Evolutionary conservation across 1,140 invertebrate genomes (phyloP).

Genomic region (Drosophila kurseongensis): DNA sequence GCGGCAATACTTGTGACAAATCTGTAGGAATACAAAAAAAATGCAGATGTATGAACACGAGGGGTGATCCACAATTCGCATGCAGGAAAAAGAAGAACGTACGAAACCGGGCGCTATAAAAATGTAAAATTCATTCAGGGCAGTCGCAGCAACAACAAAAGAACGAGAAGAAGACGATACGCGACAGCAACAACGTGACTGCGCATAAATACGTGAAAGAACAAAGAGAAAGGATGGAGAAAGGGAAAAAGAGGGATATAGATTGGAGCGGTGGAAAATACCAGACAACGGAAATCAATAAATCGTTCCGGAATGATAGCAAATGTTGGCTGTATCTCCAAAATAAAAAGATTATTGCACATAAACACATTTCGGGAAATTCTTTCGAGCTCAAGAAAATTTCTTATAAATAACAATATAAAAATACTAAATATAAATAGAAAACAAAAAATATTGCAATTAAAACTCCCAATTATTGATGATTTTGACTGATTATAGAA

Average conservation of each 20-base stretch:
- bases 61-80: slow-evolving; percentile 38
- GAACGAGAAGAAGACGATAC: slow-evolving; percentile 24
- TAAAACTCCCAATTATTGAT: too few species aligned
- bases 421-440: too few species aligned
- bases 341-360: background rate
- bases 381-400: too few species aligned
- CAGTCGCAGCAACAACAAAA: slow-evolving; percentile 17
- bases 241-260: background rate
- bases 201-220: slow-evolving; percentile 74
- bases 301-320: background rate
- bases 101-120: slow-evolving; percentile 60
- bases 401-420: too few species aligned
- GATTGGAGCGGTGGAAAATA: background rate
- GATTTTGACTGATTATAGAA: too few species aligned
- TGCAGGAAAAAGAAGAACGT: slow-evolving; percentile 14
- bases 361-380: too few species aligned
- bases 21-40: slow-evolving; percentile 55
- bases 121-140: slow-evolving; percentile 79
- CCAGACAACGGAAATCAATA: slow-evolving; percentile 22
- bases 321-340: background rate
- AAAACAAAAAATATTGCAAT: too few species aligned
- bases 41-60: slow-evolving; percentile 42
- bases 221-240: slow-evolving; percentile 34
- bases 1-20: slow-evolving; percentile 78
- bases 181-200: slow-evolving; percentile 74